phyloP scores from a whole-genome alignment of 53 echinoderm and acorn worm genomes.

The Paracentrotus lividus region DNA sequence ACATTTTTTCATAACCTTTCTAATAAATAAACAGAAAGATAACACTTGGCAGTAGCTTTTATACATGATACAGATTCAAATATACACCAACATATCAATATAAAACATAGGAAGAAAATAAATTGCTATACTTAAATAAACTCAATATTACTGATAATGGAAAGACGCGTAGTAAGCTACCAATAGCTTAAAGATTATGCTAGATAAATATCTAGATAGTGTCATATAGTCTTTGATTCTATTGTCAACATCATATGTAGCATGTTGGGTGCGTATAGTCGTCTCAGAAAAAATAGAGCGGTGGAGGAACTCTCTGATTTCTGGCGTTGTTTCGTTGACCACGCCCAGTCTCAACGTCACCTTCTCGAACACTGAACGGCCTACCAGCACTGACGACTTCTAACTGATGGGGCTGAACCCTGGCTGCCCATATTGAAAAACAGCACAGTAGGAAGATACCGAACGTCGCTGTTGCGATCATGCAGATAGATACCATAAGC shows the following conservation, averaged over 20 bases:
- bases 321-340: background rate
- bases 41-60: too few relatives aligned
- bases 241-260: background rate
- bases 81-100: too few relatives aligned
- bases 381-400: background rate
- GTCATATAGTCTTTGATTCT: background rate
- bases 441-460: constrained; percentile 63
- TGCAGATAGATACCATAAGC: constrained; percentile 60
- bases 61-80: too few relatives aligned
- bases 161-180: background rate
- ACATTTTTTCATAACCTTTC: too few relatives aligned
- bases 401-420: constrained; percentile 55
- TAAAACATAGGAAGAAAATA: too few relatives aligned
- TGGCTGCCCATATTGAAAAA: constrained; percentile 64
- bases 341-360: constrained; percentile 35
- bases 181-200: background rate
- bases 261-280: background rate
- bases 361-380: background rate
- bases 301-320: constrained; percentile 2
- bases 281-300: constrained; percentile 52
- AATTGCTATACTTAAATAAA: too few relatives aligned
- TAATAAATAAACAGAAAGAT: too few relatives aligned
- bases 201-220: background rate
- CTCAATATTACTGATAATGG: too few relatives aligned
- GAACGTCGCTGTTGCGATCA: constrained; percentile 67